phyloP scores from a whole-genome alignment of 2,113 vertebrate genomes.

The Sinocyclocheilus anophthalmus region DNA sequence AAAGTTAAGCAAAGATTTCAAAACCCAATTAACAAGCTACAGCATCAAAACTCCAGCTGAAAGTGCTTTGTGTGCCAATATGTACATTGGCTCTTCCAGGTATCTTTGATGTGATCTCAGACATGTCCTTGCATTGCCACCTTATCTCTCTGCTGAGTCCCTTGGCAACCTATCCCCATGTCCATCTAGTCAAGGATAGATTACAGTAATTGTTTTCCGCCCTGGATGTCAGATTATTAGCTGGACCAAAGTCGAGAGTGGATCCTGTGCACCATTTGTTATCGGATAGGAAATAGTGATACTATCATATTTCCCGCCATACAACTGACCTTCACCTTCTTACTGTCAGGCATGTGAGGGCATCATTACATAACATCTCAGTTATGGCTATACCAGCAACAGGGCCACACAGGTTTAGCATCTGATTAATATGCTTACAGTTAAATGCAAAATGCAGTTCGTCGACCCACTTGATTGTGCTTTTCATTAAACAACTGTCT shows the following conservation, averaged over 20 bases:
- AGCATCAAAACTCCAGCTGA: not conserved
- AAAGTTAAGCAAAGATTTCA: not conserved
- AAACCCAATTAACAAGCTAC: not conserved
- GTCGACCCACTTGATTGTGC: not conserved
- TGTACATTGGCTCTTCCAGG: not conserved
- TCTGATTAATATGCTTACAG: not conserved
- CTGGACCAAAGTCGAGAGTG: constrained; percentile 18
- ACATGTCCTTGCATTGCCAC: constrained; percentile 35
- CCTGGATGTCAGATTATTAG: constrained; percentile 42
- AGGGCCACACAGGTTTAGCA: not conserved
- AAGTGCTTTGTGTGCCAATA: not conserved
- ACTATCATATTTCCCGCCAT: constrained; percentile 43
- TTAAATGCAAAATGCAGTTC: not conserved
- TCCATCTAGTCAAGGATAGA: constrained; percentile 50
- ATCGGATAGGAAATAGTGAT: constrained; percentile 40
- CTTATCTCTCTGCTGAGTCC: constrained; percentile 40
- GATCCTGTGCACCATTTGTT: constrained; percentile 39
- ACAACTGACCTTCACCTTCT: constrained; percentile 41
- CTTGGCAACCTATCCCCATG: constrained; percentile 35
- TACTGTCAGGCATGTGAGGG: not conserved
- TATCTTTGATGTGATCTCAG: constrained; percentile 41
- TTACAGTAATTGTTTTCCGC: constrained; percentile 55
- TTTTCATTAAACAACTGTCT: constrained; percentile 18
- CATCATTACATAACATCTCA: constrained; percentile 11
- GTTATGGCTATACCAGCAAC: not conserved